Conservation (phyloP, 2,888 invertebrate species). For the Anthoptus insignis region DNA sequence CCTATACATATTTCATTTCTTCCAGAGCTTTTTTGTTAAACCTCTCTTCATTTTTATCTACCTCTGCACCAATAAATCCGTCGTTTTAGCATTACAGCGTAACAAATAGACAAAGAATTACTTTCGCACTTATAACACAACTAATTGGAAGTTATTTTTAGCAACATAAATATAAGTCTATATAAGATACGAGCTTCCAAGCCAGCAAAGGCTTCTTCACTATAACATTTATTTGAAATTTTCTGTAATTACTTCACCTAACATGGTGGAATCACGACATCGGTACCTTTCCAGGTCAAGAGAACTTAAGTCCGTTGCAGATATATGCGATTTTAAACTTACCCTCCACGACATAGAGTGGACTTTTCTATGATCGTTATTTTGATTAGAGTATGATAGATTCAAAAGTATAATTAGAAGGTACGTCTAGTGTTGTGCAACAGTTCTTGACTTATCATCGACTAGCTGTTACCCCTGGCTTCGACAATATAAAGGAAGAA, state of each 20-base stretch:
- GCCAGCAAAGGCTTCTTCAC: slow-evolving; percentile 49
- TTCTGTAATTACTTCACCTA: slow-evolving; percentile 64
- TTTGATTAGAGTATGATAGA: neutral
- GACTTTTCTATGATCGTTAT: neutral
- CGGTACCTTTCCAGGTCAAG: slow-evolving; percentile 15
- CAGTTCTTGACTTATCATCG: slow-evolving; percentile 54
- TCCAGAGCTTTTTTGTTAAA: too few species aligned
- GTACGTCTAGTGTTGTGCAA: slow-evolving; percentile 53
- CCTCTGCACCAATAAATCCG: too few species aligned
- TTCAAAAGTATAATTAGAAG: slow-evolving; percentile 51
- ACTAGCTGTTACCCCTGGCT: slow-evolving; percentile 48
- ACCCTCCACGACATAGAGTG: neutral
- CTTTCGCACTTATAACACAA: too few species aligned
- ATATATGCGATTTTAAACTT: slow-evolving; percentile 13
- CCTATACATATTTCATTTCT: too few species aligned
- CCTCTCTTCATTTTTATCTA: too few species aligned
- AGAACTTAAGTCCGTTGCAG: slow-evolving; percentile 19
- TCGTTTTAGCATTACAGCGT: too few species aligned
- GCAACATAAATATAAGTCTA: neutral
- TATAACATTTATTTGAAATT: slow-evolving; percentile 59
- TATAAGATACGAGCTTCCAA: neutral
- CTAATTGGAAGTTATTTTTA: too few species aligned
- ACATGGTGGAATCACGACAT: slow-evolving; percentile 54
- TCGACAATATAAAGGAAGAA: too few species aligned
- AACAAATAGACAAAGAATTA: too few species aligned